Conservation (phyloP, 2,888 invertebrate genomes). For the Carcina quercana region DNA sequence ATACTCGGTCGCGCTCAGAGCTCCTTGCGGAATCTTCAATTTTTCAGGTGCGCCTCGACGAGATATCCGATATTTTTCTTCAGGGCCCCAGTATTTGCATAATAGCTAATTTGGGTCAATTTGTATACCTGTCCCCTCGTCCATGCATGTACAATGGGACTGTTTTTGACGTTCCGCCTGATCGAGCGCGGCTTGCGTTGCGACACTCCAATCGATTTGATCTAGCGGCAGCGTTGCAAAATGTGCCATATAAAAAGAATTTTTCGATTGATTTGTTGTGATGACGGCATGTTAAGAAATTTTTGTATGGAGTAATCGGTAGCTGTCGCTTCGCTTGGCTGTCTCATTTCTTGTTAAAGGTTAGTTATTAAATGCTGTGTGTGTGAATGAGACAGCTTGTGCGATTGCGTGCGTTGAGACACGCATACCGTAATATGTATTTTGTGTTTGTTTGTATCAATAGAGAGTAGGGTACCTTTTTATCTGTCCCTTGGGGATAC, state of each 20-base stretch:
- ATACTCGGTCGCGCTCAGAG: constrained; percentile 36
- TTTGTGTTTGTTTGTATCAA: no score
- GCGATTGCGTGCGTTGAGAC: no score
- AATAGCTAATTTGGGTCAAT: constrained; percentile 41
- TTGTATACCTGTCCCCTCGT: constrained; percentile 26
- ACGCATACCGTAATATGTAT: no score
- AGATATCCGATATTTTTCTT: constrained; percentile 39
- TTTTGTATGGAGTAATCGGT: background rate
- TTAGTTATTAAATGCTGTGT: no score
- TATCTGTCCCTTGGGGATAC: no score
- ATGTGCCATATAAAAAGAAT: constrained; percentile 1
- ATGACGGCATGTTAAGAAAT: constrained; percentile 1
- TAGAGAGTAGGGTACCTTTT: no score
- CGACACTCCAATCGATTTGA: constrained; percentile 3
- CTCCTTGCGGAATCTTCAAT: constrained; percentile 39
- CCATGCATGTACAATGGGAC: constrained; percentile 18
- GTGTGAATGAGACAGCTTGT: no score
- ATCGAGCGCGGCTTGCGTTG: constrained; percentile 6
- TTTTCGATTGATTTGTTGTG: no score
- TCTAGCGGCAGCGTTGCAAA: constrained; percentile 4
- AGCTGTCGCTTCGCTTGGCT: no score
- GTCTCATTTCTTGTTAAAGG: no score
- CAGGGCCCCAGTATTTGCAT: constrained; percentile 30
- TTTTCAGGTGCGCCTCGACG: constrained; percentile 44
- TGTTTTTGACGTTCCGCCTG: constrained; percentile 12